phyloP scores from a whole-genome alignment of 2,888 invertebrate genomes.

The Amorpha juglandis region DNA sequence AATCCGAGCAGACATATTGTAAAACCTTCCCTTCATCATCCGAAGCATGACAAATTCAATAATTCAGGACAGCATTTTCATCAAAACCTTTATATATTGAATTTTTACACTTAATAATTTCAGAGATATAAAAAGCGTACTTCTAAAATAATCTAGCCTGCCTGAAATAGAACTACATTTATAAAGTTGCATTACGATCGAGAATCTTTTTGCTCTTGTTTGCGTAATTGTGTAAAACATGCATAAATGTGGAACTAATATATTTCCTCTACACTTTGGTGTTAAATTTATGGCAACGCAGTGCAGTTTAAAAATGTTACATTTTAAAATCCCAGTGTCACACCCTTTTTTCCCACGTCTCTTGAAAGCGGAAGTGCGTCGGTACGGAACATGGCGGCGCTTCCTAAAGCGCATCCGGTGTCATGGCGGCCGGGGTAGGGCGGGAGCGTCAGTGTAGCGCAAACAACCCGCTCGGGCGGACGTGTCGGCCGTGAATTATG shows the following conservation, averaged over 20 bases:
- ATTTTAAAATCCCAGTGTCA: neutral
- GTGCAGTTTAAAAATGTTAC: constrained; percentile 1
- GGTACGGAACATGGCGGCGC: constrained; percentile 30
- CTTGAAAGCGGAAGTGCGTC: constrained; percentile 31
- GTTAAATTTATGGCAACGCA: neutral
- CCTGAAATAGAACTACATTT: no score
- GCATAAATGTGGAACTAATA: neutral
- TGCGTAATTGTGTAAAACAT: no score
- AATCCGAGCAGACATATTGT: no score
- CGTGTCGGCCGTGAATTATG: constrained; percentile 31
- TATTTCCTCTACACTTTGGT: constrained; percentile 1
- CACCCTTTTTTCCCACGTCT: constrained; percentile 19
- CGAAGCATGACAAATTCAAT: no score
- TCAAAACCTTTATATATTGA: no score
- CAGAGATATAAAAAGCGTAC: no score
- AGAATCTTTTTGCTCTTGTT: no score
- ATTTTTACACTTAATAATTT: no score
- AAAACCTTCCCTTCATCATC: no score
- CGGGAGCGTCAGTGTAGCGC: constrained; percentile 28
- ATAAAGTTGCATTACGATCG: no score
- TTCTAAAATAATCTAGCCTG: no score
- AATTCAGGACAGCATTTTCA: no score
- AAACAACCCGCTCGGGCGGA: constrained; percentile 31
- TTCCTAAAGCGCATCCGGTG: constrained; percentile 29
- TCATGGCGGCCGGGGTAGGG: constrained; percentile 25